Evolutionary conservation across 2,888 invertebrate genomes (phyloP), one percentile per base, ranked within the genome.

Genomic region (Pemphredon lugubris): DNA sequence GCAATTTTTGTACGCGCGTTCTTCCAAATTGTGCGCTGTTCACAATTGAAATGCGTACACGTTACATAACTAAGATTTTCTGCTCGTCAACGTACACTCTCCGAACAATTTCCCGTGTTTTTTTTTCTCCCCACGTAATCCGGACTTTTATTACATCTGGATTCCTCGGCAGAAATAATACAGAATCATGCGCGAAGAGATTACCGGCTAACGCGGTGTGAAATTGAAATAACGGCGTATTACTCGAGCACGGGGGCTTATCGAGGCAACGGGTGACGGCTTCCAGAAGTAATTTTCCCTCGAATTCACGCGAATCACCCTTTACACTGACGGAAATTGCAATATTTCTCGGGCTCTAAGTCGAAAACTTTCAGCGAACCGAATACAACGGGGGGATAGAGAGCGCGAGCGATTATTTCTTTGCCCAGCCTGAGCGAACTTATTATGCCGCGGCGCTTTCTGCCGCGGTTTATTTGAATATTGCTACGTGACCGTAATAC

Each of bases 391-490:
- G n/a, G n/a, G n/a, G n/a, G n/a, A n/a, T n/a, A n/a, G 23, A 18
- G 4, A 18, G 6, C 23, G 4, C 6, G 14, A 2, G n/a, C 42
- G 51, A 67, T 73, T 66, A 73, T 73, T 67, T n/a, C 44, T 60
- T 37, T 14, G 34, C 21, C 30, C 13, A 20, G 16, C 9, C n/a
- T n/a, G 32, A 4, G 26, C 40, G 6, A 60, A 64, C 70, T 75
- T 65, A 73, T 72, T 75, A 72, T 71, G 70, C 58, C 60, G 16
- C 16, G 45, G 50, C 54, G 59, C 68, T 57, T 74, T 71, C 70
- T 55, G 55, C 37, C 58, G 63, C 65, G 74, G 74, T 82, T 77
- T 79, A 82, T 82, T 82, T 73, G 77, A 83, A 83, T 77, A 79
- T 83, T 74, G 72, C 73, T 71, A 76, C 75, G 77, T 74, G 79